Percentiles rank a stretch among this genome's conserved stretches.
These are phyloP conservation scores for Mormyrops attenuatus DNA, from an alignment of 2,797 vertebrate genomes.

Conservation along the genomic window DNA sequence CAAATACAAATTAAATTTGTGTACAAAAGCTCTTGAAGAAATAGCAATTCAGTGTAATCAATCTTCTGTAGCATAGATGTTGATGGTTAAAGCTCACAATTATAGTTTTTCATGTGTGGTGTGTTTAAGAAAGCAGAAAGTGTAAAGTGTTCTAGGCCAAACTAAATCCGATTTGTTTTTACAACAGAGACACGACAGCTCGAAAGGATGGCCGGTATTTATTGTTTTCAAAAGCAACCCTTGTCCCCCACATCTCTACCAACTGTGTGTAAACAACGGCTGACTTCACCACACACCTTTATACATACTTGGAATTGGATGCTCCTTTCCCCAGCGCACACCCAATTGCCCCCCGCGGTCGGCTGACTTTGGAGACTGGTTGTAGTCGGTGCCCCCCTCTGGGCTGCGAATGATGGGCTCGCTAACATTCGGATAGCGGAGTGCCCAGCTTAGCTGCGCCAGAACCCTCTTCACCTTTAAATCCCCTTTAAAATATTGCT, in stretches of 20 bases:
- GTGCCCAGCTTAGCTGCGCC: neutral
- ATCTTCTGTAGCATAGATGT: neutral
- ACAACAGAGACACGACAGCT: neutral
- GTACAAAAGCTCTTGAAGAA: neutral
- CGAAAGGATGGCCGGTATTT: neutral
- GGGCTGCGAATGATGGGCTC: neutral
- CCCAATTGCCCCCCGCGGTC: neutral
- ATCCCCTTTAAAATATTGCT: neutral
- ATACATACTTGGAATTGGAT: constrained; percentile 2
- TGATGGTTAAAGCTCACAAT: neutral
- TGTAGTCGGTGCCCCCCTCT: neutral
- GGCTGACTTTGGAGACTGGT: neutral
- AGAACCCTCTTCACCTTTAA: constrained; percentile 3
- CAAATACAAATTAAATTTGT: neutral
- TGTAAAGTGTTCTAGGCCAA: neutral
- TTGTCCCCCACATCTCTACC: neutral
- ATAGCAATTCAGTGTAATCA: neutral
- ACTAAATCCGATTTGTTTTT: neutral
- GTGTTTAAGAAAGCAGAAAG: neutral
- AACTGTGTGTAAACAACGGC: neutral
- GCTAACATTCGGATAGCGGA: neutral
- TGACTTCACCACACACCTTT: neutral
- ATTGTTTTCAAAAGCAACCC: neutral
- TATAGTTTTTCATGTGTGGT: neutral
- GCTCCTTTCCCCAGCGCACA: neutral